Evolutionary conservation across 2,888 invertebrate species (phyloP), one percentile per base, ranked within the genome.

Genomic region (Leptopterna dolabrata): DNA sequence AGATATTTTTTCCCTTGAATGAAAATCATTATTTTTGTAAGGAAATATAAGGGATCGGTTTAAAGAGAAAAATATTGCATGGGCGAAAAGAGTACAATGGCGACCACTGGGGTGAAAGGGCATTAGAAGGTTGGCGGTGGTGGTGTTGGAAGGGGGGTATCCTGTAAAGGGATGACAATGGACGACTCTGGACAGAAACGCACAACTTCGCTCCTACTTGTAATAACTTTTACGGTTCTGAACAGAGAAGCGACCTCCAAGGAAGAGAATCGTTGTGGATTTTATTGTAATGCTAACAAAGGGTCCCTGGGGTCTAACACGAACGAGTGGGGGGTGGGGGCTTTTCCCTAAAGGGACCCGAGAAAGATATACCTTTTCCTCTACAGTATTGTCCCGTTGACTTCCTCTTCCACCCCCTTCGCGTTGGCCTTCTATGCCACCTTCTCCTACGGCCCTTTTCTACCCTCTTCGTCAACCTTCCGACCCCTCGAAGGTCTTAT

Each of bases 231-330:
- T 85, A 85, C 76, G 76, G 36, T 41, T 73, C 85, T 85, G 85
- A 73, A 85, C 85, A 76, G 85, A 63, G 76, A 55, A 76, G 63
- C 43, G 47, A 24, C 71, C 70, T 70, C 83, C 70, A 83, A 83
- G 70, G 83, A 83, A 83, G 83, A 70, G 70, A 83, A 83, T 83
- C 76, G 63, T 76, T 85, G 76, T 76, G 85, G 85, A 85, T 85
- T 85, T 85, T 85, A 85, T 85, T 85, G 85, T 85, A 85, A 85
- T 85, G 73, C 85, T 85, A 85, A 85, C 85, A 85, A 85, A 85
- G 76, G 85, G 41, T 30, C 83, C 81, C 51, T n/a, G 36, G 55
- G 55, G 81, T 2, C 45, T 45, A 27, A 27, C 45, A 45, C n/a
- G 43, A 29, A 16, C 14, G 81, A 30, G 30, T 27, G 19, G 30